Conservation (phyloP, 1,140 invertebrate genomes). For the Drosophila athabasca region DNA sequence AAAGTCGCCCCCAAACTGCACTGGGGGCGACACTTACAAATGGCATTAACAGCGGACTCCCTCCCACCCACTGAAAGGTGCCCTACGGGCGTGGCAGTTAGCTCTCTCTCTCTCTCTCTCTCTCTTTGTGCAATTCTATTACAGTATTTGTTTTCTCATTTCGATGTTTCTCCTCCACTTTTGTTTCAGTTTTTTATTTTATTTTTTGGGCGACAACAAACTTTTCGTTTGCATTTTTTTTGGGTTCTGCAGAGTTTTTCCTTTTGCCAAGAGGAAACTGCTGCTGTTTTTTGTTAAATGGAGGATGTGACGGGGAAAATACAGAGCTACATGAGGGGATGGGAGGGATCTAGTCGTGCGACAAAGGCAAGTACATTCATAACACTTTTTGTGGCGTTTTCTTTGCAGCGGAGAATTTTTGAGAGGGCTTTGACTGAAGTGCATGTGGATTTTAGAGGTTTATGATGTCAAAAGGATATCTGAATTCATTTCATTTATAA, state of each 20-base stretch:
- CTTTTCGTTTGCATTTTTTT: conserved; percentile 69
- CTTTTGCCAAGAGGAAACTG: neutral
- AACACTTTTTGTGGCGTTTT: conserved; percentile 31
- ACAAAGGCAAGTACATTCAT: no score
- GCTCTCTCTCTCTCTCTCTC: neutral
- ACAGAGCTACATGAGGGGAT: no score
- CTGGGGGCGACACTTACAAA: conserved; percentile 47
- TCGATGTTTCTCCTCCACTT: conserved; percentile 16
- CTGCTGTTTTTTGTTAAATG: conserved; percentile 1
- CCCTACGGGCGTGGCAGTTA: conserved; percentile 29
- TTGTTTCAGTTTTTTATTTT: conserved; percentile 20
- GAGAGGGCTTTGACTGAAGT: no score
- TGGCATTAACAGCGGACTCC: conserved; percentile 64
- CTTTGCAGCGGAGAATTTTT: no score
- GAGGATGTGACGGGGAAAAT: neutral
- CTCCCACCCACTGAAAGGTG: conserved; percentile 40
- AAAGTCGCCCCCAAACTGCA: conserved; percentile 27
- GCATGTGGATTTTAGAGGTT: no score
- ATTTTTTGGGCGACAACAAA: conserved; percentile 16
- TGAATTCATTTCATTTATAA: no score
- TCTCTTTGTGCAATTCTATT: conserved; percentile 17
- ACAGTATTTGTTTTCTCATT: conserved; percentile 37
- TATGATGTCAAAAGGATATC: no score
- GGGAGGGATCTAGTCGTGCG: no score
- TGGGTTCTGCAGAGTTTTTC: conserved; percentile 15